These are phyloP conservation scores for Electrona antarctica DNA, from an alignment of 2,113 vertebrate genomes.

Conservation along the genomic window DNA sequence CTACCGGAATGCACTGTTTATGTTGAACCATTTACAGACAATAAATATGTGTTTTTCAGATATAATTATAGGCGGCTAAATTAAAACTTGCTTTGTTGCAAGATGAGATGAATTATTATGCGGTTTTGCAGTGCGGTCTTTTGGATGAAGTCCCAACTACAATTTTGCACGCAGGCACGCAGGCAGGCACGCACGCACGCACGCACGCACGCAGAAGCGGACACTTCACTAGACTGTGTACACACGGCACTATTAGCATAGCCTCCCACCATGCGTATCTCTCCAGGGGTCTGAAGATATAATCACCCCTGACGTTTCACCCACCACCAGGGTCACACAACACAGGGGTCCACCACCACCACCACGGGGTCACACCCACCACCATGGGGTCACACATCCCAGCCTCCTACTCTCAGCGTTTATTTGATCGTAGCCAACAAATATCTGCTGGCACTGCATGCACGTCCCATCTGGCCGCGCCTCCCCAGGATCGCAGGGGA, in stretches of 20 bases:
- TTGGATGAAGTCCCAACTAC: too few relatives aligned
- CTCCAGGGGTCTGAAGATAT: neutral
- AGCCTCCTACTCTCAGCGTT: conserved; percentile 37
- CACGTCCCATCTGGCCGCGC: conserved; percentile 38
- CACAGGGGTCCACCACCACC: neutral
- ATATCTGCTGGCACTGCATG: conserved; percentile 16
- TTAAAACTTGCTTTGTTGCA: too few relatives aligned
- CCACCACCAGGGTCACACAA: neutral
- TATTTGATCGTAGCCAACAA: conserved; percentile 50
- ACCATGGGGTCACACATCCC: conserved; percentile 4
- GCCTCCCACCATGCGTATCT: neutral
- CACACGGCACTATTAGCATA: neutral
- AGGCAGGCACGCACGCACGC: neutral
- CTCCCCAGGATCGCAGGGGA: conserved; percentile 36
- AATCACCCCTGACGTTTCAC: neutral
- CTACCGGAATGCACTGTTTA: too few relatives aligned
- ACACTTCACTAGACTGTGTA: neutral
- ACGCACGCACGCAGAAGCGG: neutral
- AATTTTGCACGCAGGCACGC: too few relatives aligned
- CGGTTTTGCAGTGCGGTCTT: too few relatives aligned
- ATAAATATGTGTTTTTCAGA: too few relatives aligned
- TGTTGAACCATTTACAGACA: too few relatives aligned
- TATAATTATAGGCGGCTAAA: too few relatives aligned
- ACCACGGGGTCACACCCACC: neutral
- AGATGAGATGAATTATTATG: too few relatives aligned